These are phyloP conservation scores for Cheiracanthium punctorium DNA, from an alignment of 2,888 invertebrate species.

Conservation along the genomic window DNA sequence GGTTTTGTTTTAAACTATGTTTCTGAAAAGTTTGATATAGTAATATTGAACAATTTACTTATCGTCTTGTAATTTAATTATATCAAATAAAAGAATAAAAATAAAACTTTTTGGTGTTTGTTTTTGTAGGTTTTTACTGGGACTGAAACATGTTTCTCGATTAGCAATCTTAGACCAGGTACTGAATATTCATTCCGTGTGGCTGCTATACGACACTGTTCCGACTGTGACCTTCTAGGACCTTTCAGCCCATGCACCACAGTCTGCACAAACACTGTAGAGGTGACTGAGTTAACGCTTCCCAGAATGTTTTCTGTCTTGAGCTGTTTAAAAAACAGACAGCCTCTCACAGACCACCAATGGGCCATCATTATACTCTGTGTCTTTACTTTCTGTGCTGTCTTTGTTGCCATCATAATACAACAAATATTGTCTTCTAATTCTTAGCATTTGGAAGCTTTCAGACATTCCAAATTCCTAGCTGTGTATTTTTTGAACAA, in stretches of 20 bases:
- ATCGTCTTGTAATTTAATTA: no score
- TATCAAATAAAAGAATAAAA: background rate
- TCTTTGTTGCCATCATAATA: slow-evolving; percentile 81
- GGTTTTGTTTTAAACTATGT: no score
- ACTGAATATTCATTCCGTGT: slow-evolving; percentile 87
- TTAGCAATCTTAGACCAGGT: slow-evolving; percentile 82
- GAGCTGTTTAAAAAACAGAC: slow-evolving; percentile 73
- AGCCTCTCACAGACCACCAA: slow-evolving; percentile 80
- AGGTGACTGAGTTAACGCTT: slow-evolving; percentile 10
- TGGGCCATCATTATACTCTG: slow-evolving; percentile 81
- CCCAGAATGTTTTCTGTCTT: slow-evolving; percentile 38
- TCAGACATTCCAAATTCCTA: slow-evolving; percentile 9
- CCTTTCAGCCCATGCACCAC: slow-evolving; percentile 83
- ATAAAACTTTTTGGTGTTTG: background rate
- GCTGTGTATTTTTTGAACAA: slow-evolving; percentile 53
- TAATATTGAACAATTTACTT: no score
- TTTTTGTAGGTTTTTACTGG: slow-evolving; percentile 73
- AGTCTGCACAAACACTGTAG: slow-evolving; percentile 78
- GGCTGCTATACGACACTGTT: slow-evolving; percentile 83
- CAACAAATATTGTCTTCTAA: slow-evolving; percentile 76
- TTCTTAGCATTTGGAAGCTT: slow-evolving; percentile 46
- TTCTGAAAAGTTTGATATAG: no score
- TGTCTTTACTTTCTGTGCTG: slow-evolving; percentile 81
- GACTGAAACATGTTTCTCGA: slow-evolving; percentile 78
- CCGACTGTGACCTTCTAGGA: slow-evolving; percentile 81